phyloP scores from a whole-genome alignment of 2,888 invertebrate genomes.

The Nomada lathburiana region DNA sequence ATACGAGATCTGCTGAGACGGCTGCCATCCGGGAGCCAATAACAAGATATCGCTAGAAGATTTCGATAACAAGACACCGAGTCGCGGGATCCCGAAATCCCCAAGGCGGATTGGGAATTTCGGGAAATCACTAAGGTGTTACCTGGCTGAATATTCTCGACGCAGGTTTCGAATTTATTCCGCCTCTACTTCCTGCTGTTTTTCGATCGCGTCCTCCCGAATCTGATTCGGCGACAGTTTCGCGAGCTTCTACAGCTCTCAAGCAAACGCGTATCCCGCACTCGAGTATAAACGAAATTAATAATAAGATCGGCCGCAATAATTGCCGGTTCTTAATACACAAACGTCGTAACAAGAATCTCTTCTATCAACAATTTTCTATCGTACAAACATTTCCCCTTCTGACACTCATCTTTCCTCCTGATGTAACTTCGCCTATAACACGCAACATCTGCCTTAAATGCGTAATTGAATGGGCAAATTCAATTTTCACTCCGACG shows the following conservation, averaged over 20 bases:
- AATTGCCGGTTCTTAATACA: too few relatives aligned
- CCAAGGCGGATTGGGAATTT: slow-evolving; percentile 20
- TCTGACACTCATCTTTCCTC: too few relatives aligned
- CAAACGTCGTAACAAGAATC: too few relatives aligned
- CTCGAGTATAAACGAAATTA: too few relatives aligned
- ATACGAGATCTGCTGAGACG: slow-evolving; percentile 4
- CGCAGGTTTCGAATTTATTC: slow-evolving; percentile 27
- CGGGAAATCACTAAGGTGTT: slow-evolving; percentile 6
- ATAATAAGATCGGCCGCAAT: too few relatives aligned
- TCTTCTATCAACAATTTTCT: too few relatives aligned
- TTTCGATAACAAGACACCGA: slow-evolving; percentile 34
- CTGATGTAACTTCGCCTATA: too few relatives aligned
- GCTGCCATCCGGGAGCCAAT: not conserved
- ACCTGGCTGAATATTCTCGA: slow-evolving; percentile 8
- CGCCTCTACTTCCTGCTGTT: slow-evolving; percentile 6
- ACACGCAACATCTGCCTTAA: too few relatives aligned
- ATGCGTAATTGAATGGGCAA: too few relatives aligned
- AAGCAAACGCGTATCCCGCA: too few relatives aligned
- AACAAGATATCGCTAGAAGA: slow-evolving; percentile 13
- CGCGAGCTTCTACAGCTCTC: not conserved
- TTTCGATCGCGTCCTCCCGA: slow-evolving; percentile 15
- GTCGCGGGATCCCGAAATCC: not conserved
- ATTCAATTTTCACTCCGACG: too few relatives aligned
- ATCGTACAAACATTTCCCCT: too few relatives aligned
- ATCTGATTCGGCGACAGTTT: not conserved